Conservation (phyloP, 2,113 vertebrate genomes). For the Capricornis sumatraensis region DNA sequence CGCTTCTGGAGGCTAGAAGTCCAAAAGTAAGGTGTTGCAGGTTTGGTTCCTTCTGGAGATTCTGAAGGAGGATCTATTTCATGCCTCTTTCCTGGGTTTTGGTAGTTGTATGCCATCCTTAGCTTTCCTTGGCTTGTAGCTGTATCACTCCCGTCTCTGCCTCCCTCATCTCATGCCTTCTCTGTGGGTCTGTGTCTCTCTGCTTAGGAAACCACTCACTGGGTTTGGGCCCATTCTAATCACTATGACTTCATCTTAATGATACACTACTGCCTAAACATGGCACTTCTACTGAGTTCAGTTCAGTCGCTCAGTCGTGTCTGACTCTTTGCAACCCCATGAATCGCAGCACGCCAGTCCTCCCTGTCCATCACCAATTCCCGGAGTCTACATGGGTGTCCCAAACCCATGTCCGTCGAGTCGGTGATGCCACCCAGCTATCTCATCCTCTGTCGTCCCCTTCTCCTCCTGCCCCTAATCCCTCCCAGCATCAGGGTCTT, state of each 20-base stretch:
- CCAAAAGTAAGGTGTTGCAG: background rate
- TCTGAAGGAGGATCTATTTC: background rate
- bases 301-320: too few species aligned
- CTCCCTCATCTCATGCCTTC: background rate
- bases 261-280: background rate
- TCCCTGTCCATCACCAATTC: too few species aligned
- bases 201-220: background rate
- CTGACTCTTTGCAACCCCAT: too few species aligned
- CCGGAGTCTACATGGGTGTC: too few species aligned
- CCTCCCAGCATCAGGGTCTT: too few species aligned
- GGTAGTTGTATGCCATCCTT: background rate
- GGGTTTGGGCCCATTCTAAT: too few species aligned
- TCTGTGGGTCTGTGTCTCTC: background rate
- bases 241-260: background rate
- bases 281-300: background rate
- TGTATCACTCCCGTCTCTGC: background rate
- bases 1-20: background rate
- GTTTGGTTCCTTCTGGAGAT: background rate
- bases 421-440: too few species aligned
- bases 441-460: too few species aligned
- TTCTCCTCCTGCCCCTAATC: too few species aligned
- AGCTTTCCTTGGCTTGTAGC: background rate
- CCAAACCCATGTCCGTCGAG: too few species aligned
- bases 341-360: accelerated
- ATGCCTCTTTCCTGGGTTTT: background rate